A percentile compares a stretch with the other conserved stretches of the same genome.
Evolutionary conservation across 2,797 vertebrate genomes (phyloP).

Genomic region (Chelmon rostratus): DNA sequence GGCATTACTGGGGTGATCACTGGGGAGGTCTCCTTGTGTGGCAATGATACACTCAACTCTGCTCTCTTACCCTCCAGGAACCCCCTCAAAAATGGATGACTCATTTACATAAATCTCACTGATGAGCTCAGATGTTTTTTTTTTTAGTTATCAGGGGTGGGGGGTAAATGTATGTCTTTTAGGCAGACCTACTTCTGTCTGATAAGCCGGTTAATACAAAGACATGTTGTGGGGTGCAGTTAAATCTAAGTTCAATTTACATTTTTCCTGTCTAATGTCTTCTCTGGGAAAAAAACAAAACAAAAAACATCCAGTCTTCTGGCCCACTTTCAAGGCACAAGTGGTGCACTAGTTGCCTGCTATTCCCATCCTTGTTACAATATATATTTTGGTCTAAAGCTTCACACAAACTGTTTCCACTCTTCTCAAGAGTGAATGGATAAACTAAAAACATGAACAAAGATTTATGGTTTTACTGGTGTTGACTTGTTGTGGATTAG

Average conservation of each 20-base stretch:
- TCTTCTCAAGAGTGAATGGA: slow-evolving; percentile 16
- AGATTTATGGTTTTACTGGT: slow-evolving; percentile 22
- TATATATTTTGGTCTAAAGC: neutral
- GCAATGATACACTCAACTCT: no score
- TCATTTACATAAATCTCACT: no score
- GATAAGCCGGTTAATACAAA: neutral
- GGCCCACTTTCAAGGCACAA: neutral
- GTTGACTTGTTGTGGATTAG: slow-evolving; percentile 17
- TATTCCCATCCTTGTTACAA: neutral
- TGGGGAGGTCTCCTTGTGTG: no score
- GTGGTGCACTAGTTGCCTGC: no score
- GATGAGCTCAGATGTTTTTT: no score
- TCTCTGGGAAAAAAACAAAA: neutral
- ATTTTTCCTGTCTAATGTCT: neutral
- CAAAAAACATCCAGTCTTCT: neutral
- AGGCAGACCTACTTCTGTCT: neutral
- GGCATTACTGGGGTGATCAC: no score
- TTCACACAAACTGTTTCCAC: neutral
- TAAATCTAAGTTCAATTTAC: neutral
- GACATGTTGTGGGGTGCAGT: neutral
- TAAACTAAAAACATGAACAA: slow-evolving; percentile 20
- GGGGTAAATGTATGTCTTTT: no score
- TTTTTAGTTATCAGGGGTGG: no score
- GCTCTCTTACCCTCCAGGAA: no score
- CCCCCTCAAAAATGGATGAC: no score